Evolutionary conservation across 2,113 vertebrate species (phyloP).

Genomic region (Suricata suricatta): DNA sequence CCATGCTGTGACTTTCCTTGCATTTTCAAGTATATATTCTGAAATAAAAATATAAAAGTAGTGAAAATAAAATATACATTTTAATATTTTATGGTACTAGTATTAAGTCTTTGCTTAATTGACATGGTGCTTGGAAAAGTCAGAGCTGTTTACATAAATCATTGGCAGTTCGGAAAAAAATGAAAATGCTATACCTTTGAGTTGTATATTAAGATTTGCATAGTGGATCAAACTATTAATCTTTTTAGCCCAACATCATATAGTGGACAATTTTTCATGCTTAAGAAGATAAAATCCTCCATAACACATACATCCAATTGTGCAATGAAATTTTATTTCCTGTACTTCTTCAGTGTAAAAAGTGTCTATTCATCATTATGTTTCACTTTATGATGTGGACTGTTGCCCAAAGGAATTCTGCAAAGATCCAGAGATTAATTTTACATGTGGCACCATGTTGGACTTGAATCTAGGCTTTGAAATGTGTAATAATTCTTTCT

Average conservation of each 20-base stretch:
- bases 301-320: background rate
- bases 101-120: constrained; percentile 22
- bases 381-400: constrained; percentile 59
- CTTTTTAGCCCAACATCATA: constrained; percentile 14
- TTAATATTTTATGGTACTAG: background rate
- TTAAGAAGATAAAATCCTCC: constrained; percentile 44
- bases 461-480: constrained; percentile 62
- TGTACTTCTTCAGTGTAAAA: constrained; percentile 62
- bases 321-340: constrained; percentile 63
- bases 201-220: constrained; percentile 21
- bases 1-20: fast-evolving
- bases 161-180: background rate
- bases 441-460: constrained; percentile 49
- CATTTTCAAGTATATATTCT: background rate
- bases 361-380: constrained; percentile 58
- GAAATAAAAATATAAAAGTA: background rate
- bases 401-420: constrained; percentile 56
- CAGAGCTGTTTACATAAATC: constrained; percentile 34
- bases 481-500: constrained; percentile 30
- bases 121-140: background rate
- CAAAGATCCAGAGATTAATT: constrained; percentile 61
- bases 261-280: constrained; percentile 53
- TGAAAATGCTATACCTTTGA: background rate
- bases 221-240: constrained; percentile 17
- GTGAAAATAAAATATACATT: background rate